phyloP scores from a whole-genome alignment of 1,140 invertebrate genomes.

The Parapsyche elsis region DNA sequence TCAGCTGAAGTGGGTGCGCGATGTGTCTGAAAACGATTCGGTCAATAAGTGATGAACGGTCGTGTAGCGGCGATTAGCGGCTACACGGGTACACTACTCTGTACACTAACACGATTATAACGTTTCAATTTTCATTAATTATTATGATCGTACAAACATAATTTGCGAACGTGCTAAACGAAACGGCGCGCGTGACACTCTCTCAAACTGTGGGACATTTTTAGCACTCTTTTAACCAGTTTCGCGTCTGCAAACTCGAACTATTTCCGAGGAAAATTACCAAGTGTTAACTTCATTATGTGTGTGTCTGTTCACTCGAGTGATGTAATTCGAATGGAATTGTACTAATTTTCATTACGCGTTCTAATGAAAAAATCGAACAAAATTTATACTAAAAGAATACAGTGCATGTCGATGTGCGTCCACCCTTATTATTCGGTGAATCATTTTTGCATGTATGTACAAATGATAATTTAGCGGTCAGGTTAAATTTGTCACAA shows the following conservation, averaged over 20 bases:
- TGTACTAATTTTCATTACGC: too few species aligned
- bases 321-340: too few species aligned
- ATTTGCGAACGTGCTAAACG: slow-evolving; percentile 46
- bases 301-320: too few species aligned
- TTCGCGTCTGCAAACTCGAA: too few species aligned
- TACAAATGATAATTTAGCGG: slow-evolving; percentile 5
- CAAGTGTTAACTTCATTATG: too few species aligned
- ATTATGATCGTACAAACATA: slow-evolving; percentile 50
- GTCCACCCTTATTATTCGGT: too few species aligned
- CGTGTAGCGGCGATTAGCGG: slow-evolving; percentile 41
- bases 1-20: neutral
- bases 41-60: slow-evolving; percentile 35
- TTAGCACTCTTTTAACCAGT: too few species aligned
- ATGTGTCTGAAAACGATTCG: slow-evolving; percentile 16
- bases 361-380: too few species aligned
- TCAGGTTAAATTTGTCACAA: slow-evolving; percentile 6
- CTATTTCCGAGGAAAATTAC: too few species aligned
- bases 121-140: slow-evolving; percentile 55
- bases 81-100: slow-evolving; percentile 19
- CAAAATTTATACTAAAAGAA: too few species aligned
- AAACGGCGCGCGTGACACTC: slow-evolving; percentile 41
- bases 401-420: too few species aligned
- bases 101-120: slow-evolving; percentile 52
- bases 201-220: slow-evolving; percentile 5
- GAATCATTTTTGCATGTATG: slow-evolving; percentile 21